Base-by-base conservation (phyloP, 2,888 invertebrate species). In the Pheosia tremula region DNA sequence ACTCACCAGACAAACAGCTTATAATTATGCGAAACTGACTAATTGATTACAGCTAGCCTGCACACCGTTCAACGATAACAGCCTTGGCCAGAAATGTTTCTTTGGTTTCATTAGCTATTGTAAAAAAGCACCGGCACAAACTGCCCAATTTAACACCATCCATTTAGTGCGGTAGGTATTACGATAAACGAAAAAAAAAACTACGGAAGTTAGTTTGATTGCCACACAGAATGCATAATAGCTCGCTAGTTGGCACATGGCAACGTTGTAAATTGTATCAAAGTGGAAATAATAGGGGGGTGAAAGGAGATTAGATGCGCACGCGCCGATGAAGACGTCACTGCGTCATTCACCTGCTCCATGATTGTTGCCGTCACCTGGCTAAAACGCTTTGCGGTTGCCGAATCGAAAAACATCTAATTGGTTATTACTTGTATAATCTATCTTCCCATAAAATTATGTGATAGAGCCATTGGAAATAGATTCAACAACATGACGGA, bases 311-410 rank as follows among this genome's bases (percentile, higher is more conserved):
- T 90, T 88, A 74, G 90, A 77, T 83, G 84, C 89, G 90, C 91
- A 88, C 90, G 90, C 84, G 88, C 78, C 85, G 77, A 87, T 86
- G 82, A 82, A 89, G 90, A 82, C 83, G 82, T 89, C 84, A 81
- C 68, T 70, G 71, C 68, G 69, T 63, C 74, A 68, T 81, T 72
- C 91, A 90, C 89, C 91, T 91, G 92, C 85, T 71, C 60, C 59
- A 71, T 70, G 70, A 74, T 70, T 71, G 64, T 66, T 60, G 56
- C 63, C 68, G 60, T 71, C 90, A 89, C 87, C 89, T 89, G 90
- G 78, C 78, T 63, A 61, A 71, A 72, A 70, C 63, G 9, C 41
- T 78, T 69, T 85, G 86, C 73, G 84, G 83, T 84, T 69, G 72
- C 68, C 63, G 67, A 69, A 56, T 64, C 63, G 59, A 72, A 77